Percentiles rank a stretch among this genome's conserved stretches.
Evolutionary conservation across 2,888 invertebrate species (phyloP).

Genomic region (Diplazon laetatorius): DNA sequence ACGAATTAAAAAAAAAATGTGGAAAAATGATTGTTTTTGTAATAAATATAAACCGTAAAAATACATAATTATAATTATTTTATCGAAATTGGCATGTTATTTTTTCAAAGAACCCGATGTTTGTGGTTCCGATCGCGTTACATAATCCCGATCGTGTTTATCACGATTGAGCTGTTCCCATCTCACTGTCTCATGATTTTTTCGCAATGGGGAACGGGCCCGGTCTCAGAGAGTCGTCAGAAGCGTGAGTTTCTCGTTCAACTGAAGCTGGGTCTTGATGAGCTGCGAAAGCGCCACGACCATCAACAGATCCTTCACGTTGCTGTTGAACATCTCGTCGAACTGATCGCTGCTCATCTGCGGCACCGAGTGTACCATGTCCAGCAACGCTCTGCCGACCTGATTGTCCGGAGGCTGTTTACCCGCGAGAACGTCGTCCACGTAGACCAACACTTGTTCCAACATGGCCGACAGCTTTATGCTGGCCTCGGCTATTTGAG

Average conservation of each 20-base stretch:
- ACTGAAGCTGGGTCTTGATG: conserved; percentile 96
- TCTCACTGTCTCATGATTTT: conserved; percentile 34
- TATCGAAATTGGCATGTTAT: conserved; percentile 55
- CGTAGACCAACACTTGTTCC: conserved; percentile 91
- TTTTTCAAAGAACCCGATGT: conserved; percentile 36
- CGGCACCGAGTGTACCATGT: conserved; percentile 95
- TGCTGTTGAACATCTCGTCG: conserved; percentile 97
- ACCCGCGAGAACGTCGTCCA: conserved; percentile 95
- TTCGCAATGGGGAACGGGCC: conserved; percentile 36
- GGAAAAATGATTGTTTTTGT: conserved; percentile 21
- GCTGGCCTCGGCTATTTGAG: conserved; percentile 94
- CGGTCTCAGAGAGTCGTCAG: conserved; percentile 87
- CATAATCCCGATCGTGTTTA: conserved; percentile 5
- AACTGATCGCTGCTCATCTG: conserved; percentile 95
- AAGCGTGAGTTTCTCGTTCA: conserved; percentile 97
- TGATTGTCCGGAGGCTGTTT: conserved; percentile 90
- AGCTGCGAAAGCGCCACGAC: conserved; percentile 97
- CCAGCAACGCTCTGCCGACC: conserved; percentile 94
- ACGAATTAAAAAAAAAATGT: conserved; percentile 1
- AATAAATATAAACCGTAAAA: conserved; percentile 20
- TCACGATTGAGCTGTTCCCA: conserved; percentile 16
- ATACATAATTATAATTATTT: conserved; percentile 43
- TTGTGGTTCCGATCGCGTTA: conserved; percentile 25
- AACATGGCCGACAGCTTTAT: conserved; percentile 89
- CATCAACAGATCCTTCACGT: conserved; percentile 98